These are phyloP conservation scores for Bombus picipes DNA, from an alignment of 1,140 invertebrate genomes.

Conservation along the genomic window DNA sequence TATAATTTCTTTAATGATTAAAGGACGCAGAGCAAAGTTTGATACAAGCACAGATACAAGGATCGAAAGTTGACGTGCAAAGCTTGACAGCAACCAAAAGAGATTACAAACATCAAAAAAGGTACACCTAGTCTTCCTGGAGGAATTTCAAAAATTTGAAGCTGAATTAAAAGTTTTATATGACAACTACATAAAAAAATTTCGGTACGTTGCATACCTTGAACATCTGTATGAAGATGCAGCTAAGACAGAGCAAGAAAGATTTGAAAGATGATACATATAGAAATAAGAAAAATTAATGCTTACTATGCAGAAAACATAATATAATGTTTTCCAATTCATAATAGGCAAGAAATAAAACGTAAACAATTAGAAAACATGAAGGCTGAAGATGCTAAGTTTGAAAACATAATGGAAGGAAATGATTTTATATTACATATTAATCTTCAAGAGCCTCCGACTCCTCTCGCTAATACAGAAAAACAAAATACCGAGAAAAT, in stretches of 20 bases:
- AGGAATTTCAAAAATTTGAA: conserved; percentile 97
- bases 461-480: conserved; percentile 62
- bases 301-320: neutral
- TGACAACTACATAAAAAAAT: conserved; percentile 93
- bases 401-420: conserved; percentile 79
- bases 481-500: conserved; percentile 72
- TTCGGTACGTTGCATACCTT: conserved; percentile 92
- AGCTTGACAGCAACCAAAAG: conserved; percentile 96
- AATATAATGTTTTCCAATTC: neutral
- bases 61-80: conserved; percentile 94
- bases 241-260: conserved; percentile 87
- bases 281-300: neutral
- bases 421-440: conserved; percentile 78
- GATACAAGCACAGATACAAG: too few relatives aligned
- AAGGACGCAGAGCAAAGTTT: conserved; percentile 87
- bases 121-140: conserved; percentile 98
- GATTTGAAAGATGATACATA: conserved; percentile 83
- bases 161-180: conserved; percentile 93
- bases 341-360: conserved; percentile 80
- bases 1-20: neutral
- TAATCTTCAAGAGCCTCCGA: conserved; percentile 74
- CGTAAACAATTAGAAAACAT: conserved; percentile 83
- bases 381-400: conserved; percentile 79
- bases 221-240: conserved; percentile 90
- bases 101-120: conserved; percentile 95